Evolutionary conservation across 2,888 invertebrate genomes (phyloP), one percentile per base, ranked within the genome.

Genomic region (Hemistola chrysoprasaria): DNA sequence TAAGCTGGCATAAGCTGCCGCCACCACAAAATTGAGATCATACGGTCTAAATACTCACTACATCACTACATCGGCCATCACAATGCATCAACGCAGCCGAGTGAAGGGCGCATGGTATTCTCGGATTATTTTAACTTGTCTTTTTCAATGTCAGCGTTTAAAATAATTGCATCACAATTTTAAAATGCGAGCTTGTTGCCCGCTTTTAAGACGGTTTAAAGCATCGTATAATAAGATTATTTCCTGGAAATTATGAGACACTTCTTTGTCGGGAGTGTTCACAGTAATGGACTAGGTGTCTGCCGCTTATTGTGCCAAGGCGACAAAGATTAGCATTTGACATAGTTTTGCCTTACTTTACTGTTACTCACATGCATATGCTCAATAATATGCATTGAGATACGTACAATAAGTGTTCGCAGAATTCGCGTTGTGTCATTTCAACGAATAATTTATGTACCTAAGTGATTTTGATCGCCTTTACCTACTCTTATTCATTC

Each of bases 141-240:
- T 77, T 84, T 87, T 88, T 88, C 87, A 88, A 87, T 88, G 87
- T 87, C 87, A 84, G 75, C 84, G 77, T 86, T 88, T 87, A 88
- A 87, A 87, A 87, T 88, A 87, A 88, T 88, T 88, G 85, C 87
- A 86, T 87, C 87, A 88, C 87, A 85, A 81, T 84, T 87, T 86
- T 84, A 73, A 86, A 86, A 84, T 78, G 84, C 76, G 78, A 78
- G 71, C 66, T 80, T 82, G 80, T 80, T 79, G 83, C 16, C 4
- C 16, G 16, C 84, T 80, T 82, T 84, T 83, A 83, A 82, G 73
- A 79, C 76, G 62, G 71, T 78, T 82, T 82, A 78, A 84, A 77
- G 69, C 75, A 67, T 66, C 71, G 65, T 77, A 66, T 79, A 72
- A 80, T 75, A 78, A 78, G 71, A 82, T 76, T 79, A 80, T 84